These are phyloP conservation scores for Drosophila watanabei DNA, from an alignment of 1,140 invertebrate genomes.

Conservation along the genomic window DNA sequence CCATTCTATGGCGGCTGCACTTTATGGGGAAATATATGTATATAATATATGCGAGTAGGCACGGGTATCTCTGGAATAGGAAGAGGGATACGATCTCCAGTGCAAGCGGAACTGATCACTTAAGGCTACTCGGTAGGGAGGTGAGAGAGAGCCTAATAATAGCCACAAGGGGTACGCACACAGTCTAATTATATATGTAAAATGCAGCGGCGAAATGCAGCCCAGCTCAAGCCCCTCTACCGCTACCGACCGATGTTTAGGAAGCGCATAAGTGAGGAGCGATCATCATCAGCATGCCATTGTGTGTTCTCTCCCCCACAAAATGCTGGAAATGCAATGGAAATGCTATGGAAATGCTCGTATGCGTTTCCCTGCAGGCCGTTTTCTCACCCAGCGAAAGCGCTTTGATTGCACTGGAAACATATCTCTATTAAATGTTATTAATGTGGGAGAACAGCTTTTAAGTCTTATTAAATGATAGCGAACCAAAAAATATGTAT, in stretches of 20 bases:
- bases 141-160: constrained; percentile 59
- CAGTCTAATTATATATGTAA: constrained; percentile 66
- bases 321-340: constrained; percentile 8
- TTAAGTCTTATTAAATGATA: too few species aligned
- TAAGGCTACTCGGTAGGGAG: constrained; percentile 44
- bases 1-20: constrained; percentile 60
- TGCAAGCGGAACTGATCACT: constrained; percentile 79
- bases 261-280: constrained; percentile 64
- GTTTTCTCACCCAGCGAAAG: constrained; percentile 62
- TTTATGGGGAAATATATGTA: constrained; percentile 30
- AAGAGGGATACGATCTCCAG: constrained; percentile 24
- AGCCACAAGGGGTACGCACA: constrained; percentile 66
- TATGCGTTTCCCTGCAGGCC: constrained; percentile 64
- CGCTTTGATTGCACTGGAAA: constrained; percentile 40
- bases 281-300: constrained; percentile 34
- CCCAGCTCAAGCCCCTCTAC: constrained; percentile 39
- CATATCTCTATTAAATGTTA: neutral
- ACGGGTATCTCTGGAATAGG: constrained; percentile 32
- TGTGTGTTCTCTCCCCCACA: constrained; percentile 26
- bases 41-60: constrained; percentile 13
- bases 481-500: neutral
- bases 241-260: constrained; percentile 16
- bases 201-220: constrained; percentile 55
- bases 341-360: constrained; percentile 51
- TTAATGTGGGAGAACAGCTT: neutral